These are phyloP conservation scores for Carassius carassius DNA, from an alignment of 2,113 vertebrate genomes.

Conservation along the genomic window DNA sequence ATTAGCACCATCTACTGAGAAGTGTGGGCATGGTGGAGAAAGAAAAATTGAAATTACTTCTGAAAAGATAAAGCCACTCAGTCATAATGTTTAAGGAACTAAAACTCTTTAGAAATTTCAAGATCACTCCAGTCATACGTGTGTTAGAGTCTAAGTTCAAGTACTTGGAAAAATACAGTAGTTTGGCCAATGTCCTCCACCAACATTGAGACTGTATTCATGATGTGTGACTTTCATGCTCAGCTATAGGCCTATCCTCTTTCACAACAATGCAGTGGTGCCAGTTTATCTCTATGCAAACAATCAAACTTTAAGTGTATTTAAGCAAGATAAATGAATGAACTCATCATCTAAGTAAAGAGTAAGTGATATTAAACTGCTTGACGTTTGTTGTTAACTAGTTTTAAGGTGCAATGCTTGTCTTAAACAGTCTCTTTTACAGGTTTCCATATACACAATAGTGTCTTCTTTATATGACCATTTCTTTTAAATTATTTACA, in stretches of 20 bases:
- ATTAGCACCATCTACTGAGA: slow-evolving; percentile 3
- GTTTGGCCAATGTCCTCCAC: background rate
- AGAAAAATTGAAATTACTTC: background rate
- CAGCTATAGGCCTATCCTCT: background rate
- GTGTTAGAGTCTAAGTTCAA: background rate
- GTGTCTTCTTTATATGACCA: background rate
- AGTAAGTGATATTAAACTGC: background rate
- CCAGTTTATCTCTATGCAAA: background rate
- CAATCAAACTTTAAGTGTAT: background rate
- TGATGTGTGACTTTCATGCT: background rate
- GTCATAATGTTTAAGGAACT: background rate
- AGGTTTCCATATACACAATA: background rate
- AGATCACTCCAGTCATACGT: background rate
- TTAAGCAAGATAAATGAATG: background rate
- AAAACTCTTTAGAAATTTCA: background rate
- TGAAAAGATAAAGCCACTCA: background rate
- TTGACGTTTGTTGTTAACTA: background rate
- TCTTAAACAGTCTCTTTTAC: background rate
- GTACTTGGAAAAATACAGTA: background rate
- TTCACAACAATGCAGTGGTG: background rate
- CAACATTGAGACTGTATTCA: background rate
- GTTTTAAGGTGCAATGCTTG: background rate
- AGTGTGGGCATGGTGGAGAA: background rate
- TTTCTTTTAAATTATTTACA: background rate
- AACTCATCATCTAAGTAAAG: background rate